Conservation (phyloP, 2,113 vertebrate genomes). For the Varanus komodoensis region DNA sequence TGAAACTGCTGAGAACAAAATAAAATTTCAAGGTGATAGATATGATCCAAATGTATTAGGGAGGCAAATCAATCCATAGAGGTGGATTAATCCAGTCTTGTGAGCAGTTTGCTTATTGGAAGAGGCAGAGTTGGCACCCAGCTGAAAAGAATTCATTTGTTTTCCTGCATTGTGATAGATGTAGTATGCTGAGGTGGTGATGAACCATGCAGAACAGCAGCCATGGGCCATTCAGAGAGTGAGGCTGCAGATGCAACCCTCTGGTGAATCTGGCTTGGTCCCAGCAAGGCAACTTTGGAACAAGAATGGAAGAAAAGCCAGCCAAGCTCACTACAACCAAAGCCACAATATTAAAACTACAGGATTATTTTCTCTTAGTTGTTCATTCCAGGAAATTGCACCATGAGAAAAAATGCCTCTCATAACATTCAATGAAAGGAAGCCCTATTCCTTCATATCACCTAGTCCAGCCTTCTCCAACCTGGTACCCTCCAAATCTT, state of each 20-base stretch:
- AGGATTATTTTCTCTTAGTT: conserved; percentile 35
- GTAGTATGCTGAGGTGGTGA: not conserved
- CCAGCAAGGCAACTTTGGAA: not conserved
- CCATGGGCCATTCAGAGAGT: not conserved
- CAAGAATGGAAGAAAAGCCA: conserved; percentile 9
- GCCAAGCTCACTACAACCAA: conserved; percentile 37
- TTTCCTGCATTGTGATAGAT: not conserved
- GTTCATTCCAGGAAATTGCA: not conserved
- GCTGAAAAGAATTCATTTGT: not conserved
- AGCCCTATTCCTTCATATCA: not conserved
- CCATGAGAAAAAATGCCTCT: not conserved
- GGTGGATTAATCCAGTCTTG: not conserved
- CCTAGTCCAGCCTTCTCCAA: too few species aligned
- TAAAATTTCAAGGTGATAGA: conserved; percentile 26
- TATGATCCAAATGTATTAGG: conserved; percentile 13
- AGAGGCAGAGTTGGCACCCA: not conserved
- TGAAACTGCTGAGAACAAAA: conserved; percentile 14
- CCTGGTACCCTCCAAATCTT: too few species aligned
- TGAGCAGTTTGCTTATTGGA: not conserved
- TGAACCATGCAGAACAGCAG: conserved; percentile 9
- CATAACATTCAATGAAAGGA: not conserved
- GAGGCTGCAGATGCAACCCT: not conserved
- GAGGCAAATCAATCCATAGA: not conserved
- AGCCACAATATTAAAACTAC: conserved; percentile 32
- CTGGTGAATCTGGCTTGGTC: not conserved